A percentile compares a stretch with the other conserved stretches of the same genome.
phyloP scores from a whole-genome alignment of 2,113 vertebrate species.

The Mus spicilegus region DNA sequence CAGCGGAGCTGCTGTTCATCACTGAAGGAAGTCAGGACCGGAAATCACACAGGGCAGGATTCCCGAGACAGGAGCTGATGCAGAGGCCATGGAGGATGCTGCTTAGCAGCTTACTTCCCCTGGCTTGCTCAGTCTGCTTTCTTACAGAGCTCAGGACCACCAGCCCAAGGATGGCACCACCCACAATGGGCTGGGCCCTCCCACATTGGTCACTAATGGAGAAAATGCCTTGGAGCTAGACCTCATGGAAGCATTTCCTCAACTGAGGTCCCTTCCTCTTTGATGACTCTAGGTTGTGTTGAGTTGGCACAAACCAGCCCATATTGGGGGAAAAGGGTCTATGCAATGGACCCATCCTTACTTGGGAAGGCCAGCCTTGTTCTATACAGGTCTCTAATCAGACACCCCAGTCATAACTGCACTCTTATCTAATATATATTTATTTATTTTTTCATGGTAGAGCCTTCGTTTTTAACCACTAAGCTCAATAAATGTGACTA shows the following conservation, averaged over 20 bases:
- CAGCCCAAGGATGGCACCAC: not conserved
- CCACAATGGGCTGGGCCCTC: not conserved
- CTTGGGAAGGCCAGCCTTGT: not conserved
- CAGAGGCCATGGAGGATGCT: not conserved
- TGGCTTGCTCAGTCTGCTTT: not conserved
- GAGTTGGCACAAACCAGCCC: not conserved
- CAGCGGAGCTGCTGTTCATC: not conserved
- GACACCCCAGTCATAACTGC: not conserved
- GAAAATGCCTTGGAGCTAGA: not conserved
- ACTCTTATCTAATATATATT: not conserved
- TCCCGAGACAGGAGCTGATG: not conserved
- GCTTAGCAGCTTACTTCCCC: not conserved
- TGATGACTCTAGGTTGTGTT: not conserved
- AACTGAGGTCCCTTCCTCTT: not conserved
- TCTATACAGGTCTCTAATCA: not conserved
- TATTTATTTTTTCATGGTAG: not conserved
- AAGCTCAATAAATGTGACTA: not conserved
- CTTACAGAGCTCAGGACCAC: not conserved
- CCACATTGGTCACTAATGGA: not conserved
- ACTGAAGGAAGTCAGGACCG: not conserved
- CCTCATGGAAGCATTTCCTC: not conserved
- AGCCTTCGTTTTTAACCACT: conserved; percentile 6
- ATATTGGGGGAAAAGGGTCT: not conserved
- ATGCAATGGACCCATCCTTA: not conserved
- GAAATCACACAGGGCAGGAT: not conserved